Evolutionary conservation across 1,140 invertebrate species (phyloP).

Genomic region (Drosophila kanapiae): DNA sequence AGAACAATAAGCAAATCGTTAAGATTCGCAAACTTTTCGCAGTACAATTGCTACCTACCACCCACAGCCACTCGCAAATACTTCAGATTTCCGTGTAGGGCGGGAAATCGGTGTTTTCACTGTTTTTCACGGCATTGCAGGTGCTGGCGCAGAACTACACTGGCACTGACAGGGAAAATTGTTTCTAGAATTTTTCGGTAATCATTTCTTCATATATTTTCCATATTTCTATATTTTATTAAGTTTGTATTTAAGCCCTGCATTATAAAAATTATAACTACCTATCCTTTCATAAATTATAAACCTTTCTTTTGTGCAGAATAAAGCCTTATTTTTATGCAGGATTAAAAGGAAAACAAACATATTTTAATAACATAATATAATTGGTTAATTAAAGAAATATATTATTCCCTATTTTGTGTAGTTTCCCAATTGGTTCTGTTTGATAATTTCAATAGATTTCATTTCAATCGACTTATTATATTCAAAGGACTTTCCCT

Average conservation of each 20-base stretch:
- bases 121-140: slow-evolving; percentile 5
- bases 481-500: slow-evolving; percentile 2
- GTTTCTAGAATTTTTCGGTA: not conserved
- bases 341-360: too few relatives aligned
- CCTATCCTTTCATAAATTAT: too few relatives aligned
- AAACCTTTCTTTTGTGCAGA: too few relatives aligned
- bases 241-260: too few relatives aligned
- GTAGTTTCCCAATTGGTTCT: not conserved
- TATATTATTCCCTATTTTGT: not conserved
- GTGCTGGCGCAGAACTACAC: not conserved
- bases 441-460: not conserved
- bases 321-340: too few relatives aligned
- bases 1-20: slow-evolving; percentile 77
- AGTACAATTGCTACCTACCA: slow-evolving; percentile 9
- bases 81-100: not conserved
- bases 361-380: too few relatives aligned
- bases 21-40: slow-evolving; percentile 67
- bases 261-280: too few relatives aligned
- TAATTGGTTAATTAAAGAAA: not conserved
- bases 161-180: not conserved
- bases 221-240: too few relatives aligned
- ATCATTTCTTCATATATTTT: too few relatives aligned
- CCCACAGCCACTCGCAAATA: not conserved
- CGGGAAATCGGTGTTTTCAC: slow-evolving; percentile 3
- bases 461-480: not conserved